Evolutionary conservation across 2,797 vertebrate species (phyloP).

Genomic region (Rhinella marina): DNA sequence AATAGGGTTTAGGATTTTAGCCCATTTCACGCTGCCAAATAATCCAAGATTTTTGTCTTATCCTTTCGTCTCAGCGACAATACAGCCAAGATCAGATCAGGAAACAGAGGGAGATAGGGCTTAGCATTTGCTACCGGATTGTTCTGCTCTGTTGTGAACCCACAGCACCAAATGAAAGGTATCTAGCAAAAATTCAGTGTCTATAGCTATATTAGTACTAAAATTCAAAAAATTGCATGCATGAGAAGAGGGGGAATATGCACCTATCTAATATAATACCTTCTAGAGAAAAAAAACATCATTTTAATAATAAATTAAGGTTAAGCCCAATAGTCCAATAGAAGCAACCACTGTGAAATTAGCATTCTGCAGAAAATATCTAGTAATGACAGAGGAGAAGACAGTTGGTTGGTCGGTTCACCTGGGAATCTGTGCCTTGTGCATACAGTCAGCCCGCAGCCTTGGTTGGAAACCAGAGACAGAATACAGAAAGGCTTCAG

Average conservation of each 20-base stretch:
- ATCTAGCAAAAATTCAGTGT: not conserved
- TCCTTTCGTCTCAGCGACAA: conserved; percentile 32
- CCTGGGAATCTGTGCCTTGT: conserved; percentile 70
- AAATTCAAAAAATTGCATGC: conserved; percentile 35
- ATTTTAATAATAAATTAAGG: conserved; percentile 37
- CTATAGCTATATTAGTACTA: not conserved
- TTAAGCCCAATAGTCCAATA: conserved; percentile 32
- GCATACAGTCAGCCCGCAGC: conserved; percentile 78
- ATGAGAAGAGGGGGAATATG: not conserved
- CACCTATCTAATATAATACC: conserved; percentile 62
- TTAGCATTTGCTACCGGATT: conserved; percentile 4
- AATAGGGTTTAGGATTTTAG: conserved; percentile 59
- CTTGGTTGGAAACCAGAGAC: conserved; percentile 75
- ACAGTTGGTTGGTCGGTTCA: conserved; percentile 65
- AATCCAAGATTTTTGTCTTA: conserved; percentile 52
- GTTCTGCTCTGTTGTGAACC: not conserved
- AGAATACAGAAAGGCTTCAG: conserved; percentile 75
- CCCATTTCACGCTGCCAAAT: conserved; percentile 59
- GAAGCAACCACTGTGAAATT: conserved; percentile 64
- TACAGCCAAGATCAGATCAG: conserved; percentile 45
- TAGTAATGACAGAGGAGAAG: conserved; percentile 20
- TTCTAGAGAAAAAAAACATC: not conserved
- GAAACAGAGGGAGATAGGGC: conserved; percentile 14
- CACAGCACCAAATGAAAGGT: not conserved
- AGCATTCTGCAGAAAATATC: conserved; percentile 63